Evolutionary conservation across 1,140 invertebrate genomes (phyloP), one percentile per base, ranked within the genome.

Genomic region (Macrocentrus cingulum): DNA sequence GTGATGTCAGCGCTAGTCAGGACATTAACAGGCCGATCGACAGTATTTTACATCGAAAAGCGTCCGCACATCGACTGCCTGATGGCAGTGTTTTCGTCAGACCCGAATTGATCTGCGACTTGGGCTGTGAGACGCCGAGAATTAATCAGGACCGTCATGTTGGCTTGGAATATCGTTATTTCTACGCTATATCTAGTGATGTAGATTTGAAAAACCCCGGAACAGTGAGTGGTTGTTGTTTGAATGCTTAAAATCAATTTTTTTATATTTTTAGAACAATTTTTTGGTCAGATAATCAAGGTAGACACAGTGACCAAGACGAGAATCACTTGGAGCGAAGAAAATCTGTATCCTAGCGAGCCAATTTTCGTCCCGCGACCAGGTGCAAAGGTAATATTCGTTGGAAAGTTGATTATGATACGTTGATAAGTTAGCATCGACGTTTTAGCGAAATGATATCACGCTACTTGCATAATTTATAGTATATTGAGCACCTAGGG

Each of bases 161-260:
- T 52, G 90, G 90, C 65, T 84, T 80, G 60, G 78, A 83, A 5
- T 95, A 96, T 71, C 81, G 85, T 53, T 95, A 90, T 73, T 95
- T 94, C 71, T 96, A 95, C 68, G 92, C 91, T 0, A 93, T 94
- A 41, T 91, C 90, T 59, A 89, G 89, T 9, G 91, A 94, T 75
- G 90, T 94, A 1, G 91, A 94, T 71, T 77, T 84, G 2, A 83
- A 87, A 1, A 89, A 90, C 79, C 90, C 91, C 3, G 91, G 91
- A 68, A 86, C 85, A 39, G 90, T 92, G 80, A 83, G 59, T 61
- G 36, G 25, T 45, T 50, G 55, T 9, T 48, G 8, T 23, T 13
- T 25, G 4, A 8, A 56, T 39, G 29, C 20, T 22, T 53, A 52
- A 11, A 32, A 15, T 48, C 22, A 20, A 13, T 46, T 46, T 13